Evolutionary conservation across 2,888 invertebrate species (phyloP).

Genomic region (Vesta saturnalis): DNA sequence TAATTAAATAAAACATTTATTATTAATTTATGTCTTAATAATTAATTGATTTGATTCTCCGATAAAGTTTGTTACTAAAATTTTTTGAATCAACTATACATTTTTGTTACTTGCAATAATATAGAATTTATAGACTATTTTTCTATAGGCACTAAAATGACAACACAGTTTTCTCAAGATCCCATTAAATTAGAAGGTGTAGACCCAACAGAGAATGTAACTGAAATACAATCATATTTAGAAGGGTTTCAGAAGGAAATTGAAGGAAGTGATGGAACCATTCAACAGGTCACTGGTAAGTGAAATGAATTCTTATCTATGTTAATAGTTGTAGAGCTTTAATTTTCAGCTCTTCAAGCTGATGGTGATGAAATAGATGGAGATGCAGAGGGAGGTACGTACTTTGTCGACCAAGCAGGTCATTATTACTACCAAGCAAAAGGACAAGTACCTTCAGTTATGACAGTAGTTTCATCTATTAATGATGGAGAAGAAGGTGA

Average conservation of each 20-base stretch:
- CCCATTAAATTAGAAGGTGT: conserved; percentile 62
- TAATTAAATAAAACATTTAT: too few species aligned
- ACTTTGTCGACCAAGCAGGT: conserved; percentile 84
- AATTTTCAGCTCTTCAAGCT: conserved; percentile 36
- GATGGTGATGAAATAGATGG: conserved; percentile 58
- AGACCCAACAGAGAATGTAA: conserved; percentile 65
- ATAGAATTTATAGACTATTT: background rate
- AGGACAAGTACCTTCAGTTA: conserved; percentile 71
- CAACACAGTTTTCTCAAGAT: conserved; percentile 55
- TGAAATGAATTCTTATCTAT: conserved; percentile 4
- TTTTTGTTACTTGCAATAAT: background rate
- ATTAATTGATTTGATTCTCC: too few species aligned
- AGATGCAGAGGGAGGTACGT: conserved; percentile 73
- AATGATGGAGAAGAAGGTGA: conserved; percentile 63
- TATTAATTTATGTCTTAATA: too few species aligned
- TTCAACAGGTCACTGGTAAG: conserved; percentile 62
- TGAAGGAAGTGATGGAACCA: conserved; percentile 66
- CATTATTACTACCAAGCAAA: conserved; percentile 84
- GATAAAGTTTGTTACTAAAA: too few species aligned
- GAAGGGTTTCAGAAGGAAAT: conserved; percentile 86
- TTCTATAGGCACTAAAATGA: conserved; percentile 48
- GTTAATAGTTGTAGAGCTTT: background rate
- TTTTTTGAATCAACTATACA: background rate
- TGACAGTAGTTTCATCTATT: conserved; percentile 69
- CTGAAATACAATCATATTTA: conserved; percentile 82